phyloP scores from a whole-genome alignment of 2,797 vertebrate genomes.

The Schizopygopsis pylzovi region DNA sequence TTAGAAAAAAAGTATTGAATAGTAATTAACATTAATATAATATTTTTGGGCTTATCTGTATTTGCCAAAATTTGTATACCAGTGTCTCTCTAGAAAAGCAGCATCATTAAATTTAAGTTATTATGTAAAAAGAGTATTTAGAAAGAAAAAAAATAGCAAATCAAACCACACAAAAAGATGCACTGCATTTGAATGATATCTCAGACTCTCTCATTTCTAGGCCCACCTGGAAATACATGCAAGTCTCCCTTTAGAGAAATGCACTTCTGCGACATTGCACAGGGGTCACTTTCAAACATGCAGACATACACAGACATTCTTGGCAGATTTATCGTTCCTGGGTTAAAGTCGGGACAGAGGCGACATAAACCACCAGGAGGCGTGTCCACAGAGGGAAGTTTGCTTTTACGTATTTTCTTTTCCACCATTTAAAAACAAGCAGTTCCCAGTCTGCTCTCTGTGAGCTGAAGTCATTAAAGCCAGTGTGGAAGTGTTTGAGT shows the following conservation, averaged over 20 bases:
- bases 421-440: slow-evolving; percentile 75
- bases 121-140: neutral
- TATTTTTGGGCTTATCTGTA: neutral
- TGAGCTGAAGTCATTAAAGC: slow-evolving; percentile 75
- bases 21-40: neutral
- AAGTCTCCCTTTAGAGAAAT: slow-evolving; percentile 30
- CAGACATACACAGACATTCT: slow-evolving; percentile 67
- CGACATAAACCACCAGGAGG: slow-evolving; percentile 56
- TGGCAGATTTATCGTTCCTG: slow-evolving; percentile 78
- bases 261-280: slow-evolving; percentile 65
- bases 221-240: slow-evolving; percentile 3
- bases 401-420: slow-evolving; percentile 78
- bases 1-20: neutral
- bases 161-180: neutral
- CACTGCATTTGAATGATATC: slow-evolving; percentile 13
- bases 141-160: neutral
- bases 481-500: slow-evolving; percentile 69
- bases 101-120: neutral
- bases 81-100: neutral
- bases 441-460: slow-evolving; percentile 71
- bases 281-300: slow-evolving; percentile 49
- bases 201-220: slow-evolving; percentile 57
- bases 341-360: slow-evolving; percentile 71
- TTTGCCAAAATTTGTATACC: neutral
- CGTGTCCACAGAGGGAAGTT: slow-evolving; percentile 69